Percentiles rank a stretch among this genome's conserved stretches.
These are phyloP conservation scores for Erythrocercus mccallii DNA, from an alignment of 2,113 vertebrate species.

Conservation along the genomic window DNA sequence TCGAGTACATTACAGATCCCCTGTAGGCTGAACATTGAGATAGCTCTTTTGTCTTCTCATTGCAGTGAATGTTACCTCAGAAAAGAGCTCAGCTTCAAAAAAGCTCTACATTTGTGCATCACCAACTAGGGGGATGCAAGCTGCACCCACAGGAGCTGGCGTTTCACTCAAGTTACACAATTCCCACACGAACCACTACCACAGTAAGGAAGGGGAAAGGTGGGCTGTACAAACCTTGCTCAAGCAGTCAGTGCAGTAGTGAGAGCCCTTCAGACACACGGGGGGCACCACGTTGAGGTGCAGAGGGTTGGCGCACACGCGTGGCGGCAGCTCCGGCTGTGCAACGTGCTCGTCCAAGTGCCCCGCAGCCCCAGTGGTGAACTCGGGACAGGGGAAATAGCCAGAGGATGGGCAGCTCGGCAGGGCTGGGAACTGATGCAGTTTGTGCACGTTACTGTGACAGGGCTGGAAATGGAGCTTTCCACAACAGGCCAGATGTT, in stretches of 20 bases:
- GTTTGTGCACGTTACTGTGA: conserved; percentile 68
- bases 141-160: rapidly evolving
- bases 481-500: conserved; percentile 83
- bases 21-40: neutral
- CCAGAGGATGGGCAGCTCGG: conserved; percentile 78
- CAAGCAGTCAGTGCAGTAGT: conserved; percentile 89
- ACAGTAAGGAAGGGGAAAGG: neutral
- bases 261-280: conserved; percentile 86
- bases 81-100: neutral
- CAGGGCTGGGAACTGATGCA: conserved; percentile 72
- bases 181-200: rapidly evolving
- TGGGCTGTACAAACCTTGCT: conserved; percentile 85
- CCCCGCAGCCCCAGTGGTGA: conserved; percentile 73
- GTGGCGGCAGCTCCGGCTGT: conserved; percentile 79
- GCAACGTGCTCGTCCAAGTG: conserved; percentile 75
- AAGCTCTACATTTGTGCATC: rapidly evolving
- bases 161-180: neutral
- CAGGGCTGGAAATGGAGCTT: conserved; percentile 80
- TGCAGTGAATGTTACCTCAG: neutral
- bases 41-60: neutral
- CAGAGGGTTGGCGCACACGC: conserved; percentile 85
- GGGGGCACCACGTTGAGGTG: conserved; percentile 86
- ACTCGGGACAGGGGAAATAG: conserved; percentile 83
- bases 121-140: neutral
- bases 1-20: neutral